These are phyloP conservation scores for Discoglossus pictus DNA, from an alignment of 2,797 vertebrate genomes.

Conservation along the genomic window DNA sequence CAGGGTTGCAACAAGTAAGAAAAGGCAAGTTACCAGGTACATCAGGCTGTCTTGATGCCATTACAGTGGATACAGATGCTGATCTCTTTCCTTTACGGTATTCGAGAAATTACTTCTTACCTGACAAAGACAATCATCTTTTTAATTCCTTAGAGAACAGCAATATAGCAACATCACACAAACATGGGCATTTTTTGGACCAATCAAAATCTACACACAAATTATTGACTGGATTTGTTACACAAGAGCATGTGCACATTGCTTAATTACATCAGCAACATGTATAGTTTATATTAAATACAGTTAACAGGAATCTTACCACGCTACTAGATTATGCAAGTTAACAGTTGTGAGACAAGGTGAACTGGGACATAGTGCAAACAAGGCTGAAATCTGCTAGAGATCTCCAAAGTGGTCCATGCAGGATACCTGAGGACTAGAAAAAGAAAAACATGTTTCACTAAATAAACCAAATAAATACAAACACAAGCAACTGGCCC, in stretches of 20 bases:
- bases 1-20: not conserved
- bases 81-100: slow-evolving; percentile 17
- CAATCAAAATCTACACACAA: too few relatives aligned
- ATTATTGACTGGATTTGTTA: too few relatives aligned
- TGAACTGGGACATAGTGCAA: slow-evolving; percentile 57
- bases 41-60: slow-evolving; percentile 67
- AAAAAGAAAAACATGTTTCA: slow-evolving; percentile 39
- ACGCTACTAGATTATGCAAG: not conserved
- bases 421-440: slow-evolving; percentile 56
- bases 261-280: not conserved
- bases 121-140: slow-evolving; percentile 41
- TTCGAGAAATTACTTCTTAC: slow-evolving; percentile 34
- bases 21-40: slow-evolving; percentile 67
- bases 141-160: slow-evolving; percentile 17
- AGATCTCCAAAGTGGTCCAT: slow-evolving; percentile 50
- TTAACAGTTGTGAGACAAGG: slow-evolving; percentile 25
- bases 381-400: slow-evolving; percentile 51
- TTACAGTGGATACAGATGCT: slow-evolving; percentile 45
- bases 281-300: too few relatives aligned
- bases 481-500: too few relatives aligned
- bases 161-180: not conserved
- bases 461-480: too few relatives aligned
- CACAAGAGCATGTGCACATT: not conserved
- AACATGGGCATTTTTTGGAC: not conserved
- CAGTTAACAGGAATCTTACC: not conserved